Conservation (phyloP, 2,797 vertebrate species). For the Mormyrops attenuatus region DNA sequence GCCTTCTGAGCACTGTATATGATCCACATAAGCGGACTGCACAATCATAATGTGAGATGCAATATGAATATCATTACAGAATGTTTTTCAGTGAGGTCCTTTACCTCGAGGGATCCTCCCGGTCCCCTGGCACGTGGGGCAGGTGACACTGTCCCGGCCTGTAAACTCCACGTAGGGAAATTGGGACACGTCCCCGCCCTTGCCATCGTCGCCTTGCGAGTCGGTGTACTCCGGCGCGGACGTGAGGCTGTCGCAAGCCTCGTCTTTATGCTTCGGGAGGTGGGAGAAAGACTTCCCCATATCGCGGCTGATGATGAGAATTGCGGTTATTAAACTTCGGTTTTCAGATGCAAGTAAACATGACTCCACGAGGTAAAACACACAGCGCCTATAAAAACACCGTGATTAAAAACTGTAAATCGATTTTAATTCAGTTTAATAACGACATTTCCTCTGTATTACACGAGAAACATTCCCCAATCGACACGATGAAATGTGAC, state of each 20-base stretch:
- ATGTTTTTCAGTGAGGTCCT: neutral
- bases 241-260: constrained; percentile 61
- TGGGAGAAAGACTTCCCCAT: constrained; percentile 90
- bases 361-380: neutral
- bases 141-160: constrained; percentile 91
- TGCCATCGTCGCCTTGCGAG: constrained; percentile 53
- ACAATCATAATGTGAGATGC: neutral
- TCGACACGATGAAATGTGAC: neutral
- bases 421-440: neutral
- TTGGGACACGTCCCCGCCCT: constrained; percentile 81
- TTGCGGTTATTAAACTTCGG: constrained; percentile 26
- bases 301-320: constrained; percentile 39
- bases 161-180: constrained; percentile 95
- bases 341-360: neutral
- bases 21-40: neutral
- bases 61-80: neutral
- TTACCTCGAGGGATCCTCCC: constrained; percentile 91
- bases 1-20: neutral
- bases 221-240: constrained; percentile 56
- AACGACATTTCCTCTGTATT: neutral
- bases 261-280: constrained; percentile 71
- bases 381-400: neutral
- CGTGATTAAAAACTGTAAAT: neutral
- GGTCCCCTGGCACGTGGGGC: constrained; percentile 92
- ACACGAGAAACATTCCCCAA: neutral